A percentile compares a stretch with the other conserved stretches of the same genome.
phyloP scores from a whole-genome alignment of 2,113 vertebrate species.

The Pachypanchax playfairii region DNA sequence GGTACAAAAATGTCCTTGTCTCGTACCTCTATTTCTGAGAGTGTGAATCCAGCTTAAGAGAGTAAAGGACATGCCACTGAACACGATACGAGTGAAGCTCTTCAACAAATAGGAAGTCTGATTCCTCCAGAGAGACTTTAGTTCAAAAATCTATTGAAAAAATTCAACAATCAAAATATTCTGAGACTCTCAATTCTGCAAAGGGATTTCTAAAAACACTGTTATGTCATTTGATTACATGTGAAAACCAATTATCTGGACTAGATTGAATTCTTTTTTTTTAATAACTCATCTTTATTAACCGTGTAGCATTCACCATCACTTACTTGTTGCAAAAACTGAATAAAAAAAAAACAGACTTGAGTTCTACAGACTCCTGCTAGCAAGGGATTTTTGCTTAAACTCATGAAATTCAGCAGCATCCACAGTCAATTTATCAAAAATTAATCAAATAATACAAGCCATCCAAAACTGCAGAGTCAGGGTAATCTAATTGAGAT shows the following conservation, averaged over 20 bases:
- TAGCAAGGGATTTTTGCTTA: not conserved
- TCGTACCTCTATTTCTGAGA: too few relatives aligned
- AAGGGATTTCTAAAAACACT: not conserved
- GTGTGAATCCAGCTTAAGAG: too few relatives aligned
- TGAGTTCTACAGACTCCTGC: not conserved
- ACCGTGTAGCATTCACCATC: not conserved
- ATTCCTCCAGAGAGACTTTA: not conserved
- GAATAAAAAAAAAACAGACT: not conserved
- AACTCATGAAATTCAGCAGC: not conserved
- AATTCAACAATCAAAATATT: not conserved
- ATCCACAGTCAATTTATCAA: slow-evolving; percentile 2
- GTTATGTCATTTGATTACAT: not conserved
- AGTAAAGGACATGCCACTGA: too few relatives aligned
- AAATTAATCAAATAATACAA: slow-evolving; percentile 26
- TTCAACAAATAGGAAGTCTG: not conserved
- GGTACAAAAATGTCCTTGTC: too few relatives aligned
- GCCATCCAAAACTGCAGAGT: slow-evolving; percentile 50
- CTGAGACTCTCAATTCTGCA: not conserved
- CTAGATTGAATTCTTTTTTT: not conserved
- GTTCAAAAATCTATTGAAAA: not conserved
- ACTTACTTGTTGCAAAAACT: not conserved
- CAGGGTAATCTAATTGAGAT: slow-evolving; percentile 56
- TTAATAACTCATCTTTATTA: not conserved
- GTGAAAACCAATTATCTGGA: not conserved
- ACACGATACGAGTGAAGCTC: too few relatives aligned